Evolutionary conservation across 2,113 vertebrate genomes (phyloP).

Genomic region (Forbesichthys papilliferus): DNA sequence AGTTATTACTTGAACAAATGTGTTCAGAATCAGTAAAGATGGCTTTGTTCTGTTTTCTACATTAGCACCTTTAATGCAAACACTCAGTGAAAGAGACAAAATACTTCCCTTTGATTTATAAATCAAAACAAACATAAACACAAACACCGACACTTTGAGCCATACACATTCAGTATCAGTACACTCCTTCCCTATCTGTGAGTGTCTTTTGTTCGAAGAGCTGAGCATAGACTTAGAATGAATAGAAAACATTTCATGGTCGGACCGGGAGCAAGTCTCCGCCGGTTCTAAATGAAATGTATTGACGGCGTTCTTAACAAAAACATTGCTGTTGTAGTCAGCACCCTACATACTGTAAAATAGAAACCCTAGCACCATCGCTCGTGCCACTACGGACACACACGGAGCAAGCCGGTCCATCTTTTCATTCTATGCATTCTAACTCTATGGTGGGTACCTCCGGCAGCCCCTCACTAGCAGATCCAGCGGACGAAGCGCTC

Average conservation of each 20-base stretch:
- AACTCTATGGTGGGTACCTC: constrained; percentile 35
- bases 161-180: constrained; percentile 56
- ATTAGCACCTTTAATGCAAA: constrained; percentile 69
- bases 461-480: constrained; percentile 72
- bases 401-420: constrained; percentile 29
- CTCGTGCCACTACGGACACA: background rate
- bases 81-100: constrained; percentile 16
- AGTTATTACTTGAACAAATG: constrained; percentile 40
- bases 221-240: constrained; percentile 40
- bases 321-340: constrained; percentile 17
- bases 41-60: constrained; percentile 32
- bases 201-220: constrained; percentile 45
- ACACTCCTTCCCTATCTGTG: constrained; percentile 21
- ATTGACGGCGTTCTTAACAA: constrained; percentile 20
- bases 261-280: background rate
- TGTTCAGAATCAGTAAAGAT: constrained; percentile 35
- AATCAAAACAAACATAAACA: constrained; percentile 11
- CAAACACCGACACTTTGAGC: constrained; percentile 40
- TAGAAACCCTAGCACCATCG: background rate
- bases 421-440: constrained; percentile 40
- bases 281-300: constrained; percentile 12
- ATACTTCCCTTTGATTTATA: constrained; percentile 18
- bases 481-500: constrained; percentile 90
- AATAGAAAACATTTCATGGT: constrained; percentile 29
- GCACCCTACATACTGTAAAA: constrained; percentile 35